phyloP scores from a whole-genome alignment of 2,113 vertebrate genomes.

The Bucco capensis region DNA sequence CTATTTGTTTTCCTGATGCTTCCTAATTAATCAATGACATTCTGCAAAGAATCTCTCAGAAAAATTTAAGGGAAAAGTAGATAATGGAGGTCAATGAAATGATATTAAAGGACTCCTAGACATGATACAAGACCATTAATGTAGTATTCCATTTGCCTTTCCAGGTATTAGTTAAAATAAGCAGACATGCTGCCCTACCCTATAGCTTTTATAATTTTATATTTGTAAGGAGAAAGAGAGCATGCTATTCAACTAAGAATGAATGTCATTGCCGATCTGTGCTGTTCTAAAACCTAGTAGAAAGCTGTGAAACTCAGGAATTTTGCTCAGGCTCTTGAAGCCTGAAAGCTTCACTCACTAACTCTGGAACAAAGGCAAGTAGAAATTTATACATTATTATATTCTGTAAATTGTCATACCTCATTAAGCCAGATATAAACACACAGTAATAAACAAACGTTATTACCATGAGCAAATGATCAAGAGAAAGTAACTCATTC shows the following conservation, averaged over 20 bases:
- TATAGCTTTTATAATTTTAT: not conserved
- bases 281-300: not conserved
- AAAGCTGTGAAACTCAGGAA: not conserved
- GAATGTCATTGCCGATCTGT: not conserved
- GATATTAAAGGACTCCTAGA: not conserved
- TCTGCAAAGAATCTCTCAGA: not conserved
- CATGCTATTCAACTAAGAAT: not conserved
- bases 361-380: not conserved
- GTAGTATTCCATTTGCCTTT: not conserved
- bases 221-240: not conserved
- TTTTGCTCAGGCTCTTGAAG: not conserved
- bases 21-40: not conserved
- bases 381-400: not conserved
- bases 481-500: not conserved
- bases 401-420: not conserved
- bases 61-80: not conserved
- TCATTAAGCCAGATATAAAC: not conserved
- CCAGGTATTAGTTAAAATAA: not conserved
- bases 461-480: not conserved
- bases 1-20: not conserved
- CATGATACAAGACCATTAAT: not conserved
- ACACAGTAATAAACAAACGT: not conserved
- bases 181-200: fast-evolving
- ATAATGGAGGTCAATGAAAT: not conserved
- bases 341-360: not conserved